Percentiles rank a stretch among this genome's conserved stretches.
These are phyloP conservation scores for Pomacea canaliculata DNA, from an alignment of 2,888 invertebrate genomes.

Conservation along the genomic window DNA sequence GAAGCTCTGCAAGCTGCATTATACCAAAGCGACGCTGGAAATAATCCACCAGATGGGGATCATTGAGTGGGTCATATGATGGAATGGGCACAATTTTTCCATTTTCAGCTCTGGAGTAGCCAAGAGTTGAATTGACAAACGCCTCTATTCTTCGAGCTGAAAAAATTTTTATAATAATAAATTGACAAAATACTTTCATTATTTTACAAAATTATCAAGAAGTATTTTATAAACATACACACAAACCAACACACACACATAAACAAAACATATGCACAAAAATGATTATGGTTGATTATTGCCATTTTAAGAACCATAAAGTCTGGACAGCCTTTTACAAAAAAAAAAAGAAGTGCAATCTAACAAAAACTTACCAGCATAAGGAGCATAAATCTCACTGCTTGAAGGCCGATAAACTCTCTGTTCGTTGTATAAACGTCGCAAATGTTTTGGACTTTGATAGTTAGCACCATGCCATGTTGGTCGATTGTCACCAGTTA, in stretches of 20 bases:
- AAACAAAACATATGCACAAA: neutral
- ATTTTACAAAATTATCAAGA: neutral
- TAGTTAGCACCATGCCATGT: conserved; percentile 45
- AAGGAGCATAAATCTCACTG: conserved; percentile 52
- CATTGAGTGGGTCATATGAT: conserved; percentile 63
- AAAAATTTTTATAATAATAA: neutral
- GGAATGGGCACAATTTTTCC: conserved; percentile 38
- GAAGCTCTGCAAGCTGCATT: conserved; percentile 41
- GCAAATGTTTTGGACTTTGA: conserved; percentile 40
- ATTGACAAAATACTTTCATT: neutral
- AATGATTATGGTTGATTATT: too few species aligned
- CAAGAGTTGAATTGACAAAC: conserved; percentile 48
- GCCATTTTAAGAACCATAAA: too few species aligned
- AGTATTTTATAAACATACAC: neutral
- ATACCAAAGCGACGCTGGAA: conserved; percentile 62
- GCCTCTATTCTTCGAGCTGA: conserved; percentile 51
- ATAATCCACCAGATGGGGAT: conserved; percentile 66
- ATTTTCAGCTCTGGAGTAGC: conserved; percentile 46
- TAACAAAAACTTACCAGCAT: conserved; percentile 43
- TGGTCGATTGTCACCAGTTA: conserved; percentile 38
- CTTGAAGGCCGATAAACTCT: conserved; percentile 35
- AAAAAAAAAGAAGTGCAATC: too few species aligned
- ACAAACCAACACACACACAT: neutral
- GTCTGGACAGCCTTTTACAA: too few species aligned
- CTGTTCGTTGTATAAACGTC: conserved; percentile 30